Evolutionary conservation across 2,888 invertebrate species (phyloP), one percentile per base, ranked within the genome.

Genomic region (Cerceris rybyensis): DNA sequence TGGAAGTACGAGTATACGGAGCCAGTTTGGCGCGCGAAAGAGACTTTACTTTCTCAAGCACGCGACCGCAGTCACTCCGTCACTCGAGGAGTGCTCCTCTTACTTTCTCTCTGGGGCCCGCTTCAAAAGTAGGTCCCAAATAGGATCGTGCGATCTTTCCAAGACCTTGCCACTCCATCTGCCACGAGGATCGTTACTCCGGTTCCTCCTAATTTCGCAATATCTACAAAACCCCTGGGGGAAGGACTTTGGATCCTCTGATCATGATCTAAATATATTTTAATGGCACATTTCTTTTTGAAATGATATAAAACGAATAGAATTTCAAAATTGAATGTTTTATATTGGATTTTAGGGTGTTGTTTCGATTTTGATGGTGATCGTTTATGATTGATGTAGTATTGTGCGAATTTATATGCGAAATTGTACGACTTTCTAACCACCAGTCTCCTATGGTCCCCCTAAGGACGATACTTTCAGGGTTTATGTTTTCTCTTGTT

Each of bases 91-190:
- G 66, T 72, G 66, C 82, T 86, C 85, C 84, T 89, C 87, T 88
- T 89, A 90, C 90, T 90, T 90, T 90, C 89, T 91, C 90, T 88
- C 87, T 67, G 85, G 80, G 79, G 52, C 39, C 63, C 81, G 87
- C 68, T 83, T 84, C 81, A 90, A 89, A 91, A 91, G 91, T 91
- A 91, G 91, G 91, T 90, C 90, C 89, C 89, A 87, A 91, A 91
- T 89, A 89, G 88, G 85, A 85, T 86, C 86, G 85, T 86, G 46
- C 72, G 82, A 77, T 79, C 86, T 70, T 86, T 64, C 54, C 68
- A 79, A 72, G 70, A 78, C 61, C 75, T 75, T 65, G 81, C 79
- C 70, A 50, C 71, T 73, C 67, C 67, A 75, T 66, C 63, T n/a
- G 43, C 14, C 61, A 54, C 60, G 17, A 16, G 55, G 11, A 49